phyloP scores from a whole-genome alignment of 2,888 invertebrate species.

The Morpho helenor region DNA sequence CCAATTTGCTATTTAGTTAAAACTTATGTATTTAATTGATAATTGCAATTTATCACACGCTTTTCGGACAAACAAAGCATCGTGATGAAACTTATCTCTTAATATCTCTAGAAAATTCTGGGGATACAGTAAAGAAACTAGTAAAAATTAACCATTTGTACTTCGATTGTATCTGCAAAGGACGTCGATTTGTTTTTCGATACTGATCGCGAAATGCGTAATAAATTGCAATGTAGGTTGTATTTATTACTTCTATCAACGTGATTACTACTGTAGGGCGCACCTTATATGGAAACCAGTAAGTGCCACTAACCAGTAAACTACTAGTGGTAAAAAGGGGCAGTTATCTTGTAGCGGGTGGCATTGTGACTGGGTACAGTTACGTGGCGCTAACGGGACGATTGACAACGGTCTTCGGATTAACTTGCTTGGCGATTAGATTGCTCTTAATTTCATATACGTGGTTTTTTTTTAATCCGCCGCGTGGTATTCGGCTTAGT shows the following conservation, averaged over 20 bases:
- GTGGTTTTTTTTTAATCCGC: not conserved
- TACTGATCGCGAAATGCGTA: constrained; percentile 10
- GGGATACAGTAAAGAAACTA: too few species aligned
- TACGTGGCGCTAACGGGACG: constrained; percentile 51
- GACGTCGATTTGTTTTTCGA: constrained; percentile 7
- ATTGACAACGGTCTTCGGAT: constrained; percentile 27
- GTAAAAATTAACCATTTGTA: not conserved
- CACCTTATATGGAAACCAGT: constrained; percentile 26
- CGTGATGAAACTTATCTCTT: too few species aligned
- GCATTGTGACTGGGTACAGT: constrained; percentile 51
- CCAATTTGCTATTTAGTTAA: too few species aligned
- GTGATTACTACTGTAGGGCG: constrained; percentile 25
- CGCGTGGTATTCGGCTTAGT: too few species aligned
- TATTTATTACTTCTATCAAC: constrained; percentile 22
- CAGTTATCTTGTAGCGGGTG: constrained; percentile 35
- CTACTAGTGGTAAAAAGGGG: constrained; percentile 21
- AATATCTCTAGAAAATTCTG: too few species aligned
- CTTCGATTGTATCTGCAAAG: too few species aligned
- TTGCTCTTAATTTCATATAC: constrained; percentile 14
- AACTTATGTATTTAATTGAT: too few species aligned
- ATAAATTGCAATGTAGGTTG: constrained; percentile 16
- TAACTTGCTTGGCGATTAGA: constrained; percentile 22
- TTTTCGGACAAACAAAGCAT: too few species aligned
- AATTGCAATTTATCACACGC: too few species aligned
- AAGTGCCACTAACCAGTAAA: not conserved